Evolutionary conservation across 2,797 vertebrate genomes (phyloP).

Genomic region (Salmo trutta): DNA sequence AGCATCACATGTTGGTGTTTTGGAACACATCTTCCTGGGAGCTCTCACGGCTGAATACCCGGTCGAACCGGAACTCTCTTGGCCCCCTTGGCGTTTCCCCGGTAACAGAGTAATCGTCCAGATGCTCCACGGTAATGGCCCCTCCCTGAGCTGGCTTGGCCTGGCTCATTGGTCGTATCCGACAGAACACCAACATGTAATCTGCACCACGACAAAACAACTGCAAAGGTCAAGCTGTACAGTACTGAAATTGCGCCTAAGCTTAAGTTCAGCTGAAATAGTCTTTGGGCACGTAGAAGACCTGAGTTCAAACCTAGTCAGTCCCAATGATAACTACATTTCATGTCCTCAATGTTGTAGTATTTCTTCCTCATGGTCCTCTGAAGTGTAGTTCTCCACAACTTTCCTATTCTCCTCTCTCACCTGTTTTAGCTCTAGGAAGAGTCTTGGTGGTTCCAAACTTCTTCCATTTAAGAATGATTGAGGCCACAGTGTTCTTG

Average conservation of each 20-base stretch:
- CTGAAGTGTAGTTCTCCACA: constrained; percentile 75
- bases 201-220: constrained; percentile 42
- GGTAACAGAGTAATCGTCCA: constrained; percentile 74
- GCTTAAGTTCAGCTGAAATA: background rate
- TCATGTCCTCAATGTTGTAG: constrained; percentile 80
- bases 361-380: constrained; percentile 79
- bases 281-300: background rate
- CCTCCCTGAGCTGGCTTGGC: constrained; percentile 55
- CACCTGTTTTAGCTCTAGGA: constrained; percentile 49
- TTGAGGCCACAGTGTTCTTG: no score
- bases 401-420: constrained; percentile 72
- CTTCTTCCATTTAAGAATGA: no score
- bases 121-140: constrained; percentile 55
- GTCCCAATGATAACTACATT: constrained; percentile 56
- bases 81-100: constrained; percentile 71
- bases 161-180: constrained; percentile 70
- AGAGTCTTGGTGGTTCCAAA: no score
- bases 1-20: constrained; percentile 69
- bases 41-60: constrained; percentile 68
- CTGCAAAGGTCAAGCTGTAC: background rate
- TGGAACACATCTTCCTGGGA: constrained; percentile 77
- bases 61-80: constrained; percentile 79
- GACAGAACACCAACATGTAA: constrained; percentile 79
- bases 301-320: background rate
- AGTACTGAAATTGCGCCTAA: no score